Evolutionary conservation across 2,888 invertebrate species (phyloP).

Genomic region (Hedychridium roseum): DNA sequence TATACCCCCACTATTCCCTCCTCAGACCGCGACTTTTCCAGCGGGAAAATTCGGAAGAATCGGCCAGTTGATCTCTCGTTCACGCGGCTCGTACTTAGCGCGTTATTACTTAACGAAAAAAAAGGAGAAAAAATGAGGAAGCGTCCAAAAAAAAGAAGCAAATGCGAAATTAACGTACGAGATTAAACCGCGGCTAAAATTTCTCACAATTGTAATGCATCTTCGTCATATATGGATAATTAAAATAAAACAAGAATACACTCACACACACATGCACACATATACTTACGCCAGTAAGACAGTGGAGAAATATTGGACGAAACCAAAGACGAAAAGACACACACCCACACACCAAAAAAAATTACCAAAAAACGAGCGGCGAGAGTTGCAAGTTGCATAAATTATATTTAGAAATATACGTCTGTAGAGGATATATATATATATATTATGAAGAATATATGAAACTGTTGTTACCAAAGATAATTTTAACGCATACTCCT

Average conservation of each 20-base stretch:
- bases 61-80: slow-evolving; percentile 22
- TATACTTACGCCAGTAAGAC: no score
- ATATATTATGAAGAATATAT: slow-evolving; percentile 9
- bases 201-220: slow-evolving; percentile 3
- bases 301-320: no score
- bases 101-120: slow-evolving; percentile 1
- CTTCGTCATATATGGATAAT: slow-evolving; percentile 2
- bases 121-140: neutral
- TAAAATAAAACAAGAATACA: neutral
- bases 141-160: neutral
- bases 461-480: neutral
- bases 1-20: no score
- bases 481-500: neutral
- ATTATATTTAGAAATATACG: no score
- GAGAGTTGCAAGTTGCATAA: no score
- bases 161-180: slow-evolving; percentile 2
- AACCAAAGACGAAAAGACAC: no score
- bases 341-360: no score
- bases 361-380: no score
- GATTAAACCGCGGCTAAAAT: slow-evolving; percentile 24
- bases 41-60: no score
- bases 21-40: no score
- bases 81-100: slow-evolving; percentile 31
- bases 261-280: slow-evolving; percentile 11
- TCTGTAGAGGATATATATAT: no score